These are phyloP conservation scores for Kryptolebias ocellatus DNA, from an alignment of 2,797 vertebrate species.

Conservation along the genomic window DNA sequence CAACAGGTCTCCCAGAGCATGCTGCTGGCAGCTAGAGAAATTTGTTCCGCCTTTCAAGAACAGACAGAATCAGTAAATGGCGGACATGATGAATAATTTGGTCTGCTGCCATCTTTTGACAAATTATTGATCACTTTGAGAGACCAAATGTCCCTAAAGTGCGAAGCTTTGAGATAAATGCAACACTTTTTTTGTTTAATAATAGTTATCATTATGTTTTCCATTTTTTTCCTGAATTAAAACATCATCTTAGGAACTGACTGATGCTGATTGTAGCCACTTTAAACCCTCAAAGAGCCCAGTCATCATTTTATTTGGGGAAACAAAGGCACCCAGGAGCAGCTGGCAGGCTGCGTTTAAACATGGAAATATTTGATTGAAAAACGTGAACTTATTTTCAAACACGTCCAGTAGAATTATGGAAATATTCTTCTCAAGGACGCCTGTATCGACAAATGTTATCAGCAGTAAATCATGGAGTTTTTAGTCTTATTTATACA, in stretches of 20 bases:
- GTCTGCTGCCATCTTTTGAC: not conserved
- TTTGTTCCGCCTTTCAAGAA: slow-evolving; percentile 22
- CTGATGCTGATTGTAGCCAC: too few species aligned
- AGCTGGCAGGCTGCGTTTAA: too few species aligned
- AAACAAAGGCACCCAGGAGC: too few species aligned
- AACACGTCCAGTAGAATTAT: not conserved
- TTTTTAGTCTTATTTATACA: too few species aligned
- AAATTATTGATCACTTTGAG: not conserved
- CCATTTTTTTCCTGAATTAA: too few species aligned
- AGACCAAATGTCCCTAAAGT: slow-evolving; percentile 16
- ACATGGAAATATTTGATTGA: too few species aligned
- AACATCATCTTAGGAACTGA: too few species aligned
- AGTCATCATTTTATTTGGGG: too few species aligned
- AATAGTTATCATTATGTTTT: slow-evolving; percentile 2
- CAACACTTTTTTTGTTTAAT: not conserved
- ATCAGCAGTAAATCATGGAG: too few species aligned
- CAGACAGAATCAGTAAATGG: slow-evolving; percentile 35
- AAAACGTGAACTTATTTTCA: not conserved
- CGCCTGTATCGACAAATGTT: not conserved
- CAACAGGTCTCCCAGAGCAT: slow-evolving; percentile 17
- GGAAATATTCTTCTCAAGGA: not conserved
- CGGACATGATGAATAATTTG: slow-evolving; percentile 49
- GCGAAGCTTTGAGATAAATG: slow-evolving; percentile 21
- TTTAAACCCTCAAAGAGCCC: too few species aligned
- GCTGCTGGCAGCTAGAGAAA: slow-evolving; percentile 23